Percentiles rank a stretch among this genome's conserved stretches.
Evolutionary conservation across 2,888 invertebrate species (phyloP).

Genomic region (Xestobium rufovillosum): DNA sequence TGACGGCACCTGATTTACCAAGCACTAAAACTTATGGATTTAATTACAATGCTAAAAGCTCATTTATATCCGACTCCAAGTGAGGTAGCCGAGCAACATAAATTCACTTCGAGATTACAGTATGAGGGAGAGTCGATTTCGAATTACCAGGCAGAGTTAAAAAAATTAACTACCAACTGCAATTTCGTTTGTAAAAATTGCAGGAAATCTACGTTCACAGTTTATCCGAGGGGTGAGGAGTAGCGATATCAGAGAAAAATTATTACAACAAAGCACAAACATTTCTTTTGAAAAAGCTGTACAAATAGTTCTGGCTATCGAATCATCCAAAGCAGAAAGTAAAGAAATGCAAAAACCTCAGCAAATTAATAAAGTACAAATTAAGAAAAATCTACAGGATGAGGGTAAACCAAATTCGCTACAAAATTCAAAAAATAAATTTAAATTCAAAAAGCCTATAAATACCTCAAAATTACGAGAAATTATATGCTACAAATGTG

Average conservation of each 20-base stretch:
- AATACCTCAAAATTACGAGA: no score
- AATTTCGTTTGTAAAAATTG: not conserved
- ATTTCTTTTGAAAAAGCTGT: not conserved
- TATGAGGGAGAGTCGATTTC: not conserved
- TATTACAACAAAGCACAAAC: not conserved
- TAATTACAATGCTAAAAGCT: no score
- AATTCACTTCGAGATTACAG: not conserved
- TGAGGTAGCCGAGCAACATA: conserved; percentile 3
- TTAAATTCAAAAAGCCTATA: no score
- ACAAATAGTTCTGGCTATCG: not conserved
- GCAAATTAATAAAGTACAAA: no score
- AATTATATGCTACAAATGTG: no score
- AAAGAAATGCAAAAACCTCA: not conserved
- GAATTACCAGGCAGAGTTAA: not conserved
- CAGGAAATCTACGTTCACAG: conserved; percentile 1
- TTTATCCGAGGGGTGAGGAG: not conserved
- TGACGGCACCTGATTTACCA: conserved; percentile 1
- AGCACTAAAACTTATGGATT: no score
- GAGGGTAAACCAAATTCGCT: no score
- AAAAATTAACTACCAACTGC: not conserved
- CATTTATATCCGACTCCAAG: no score
- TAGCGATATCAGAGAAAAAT: not conserved
- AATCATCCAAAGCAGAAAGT: not conserved
- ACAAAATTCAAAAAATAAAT: no score
- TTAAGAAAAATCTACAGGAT: no score